A percentile compares a stretch with the other conserved stretches of the same genome.
These are phyloP conservation scores for Aphodius granarius DNA, from an alignment of 2,888 invertebrate genomes.

Conservation along the genomic window DNA sequence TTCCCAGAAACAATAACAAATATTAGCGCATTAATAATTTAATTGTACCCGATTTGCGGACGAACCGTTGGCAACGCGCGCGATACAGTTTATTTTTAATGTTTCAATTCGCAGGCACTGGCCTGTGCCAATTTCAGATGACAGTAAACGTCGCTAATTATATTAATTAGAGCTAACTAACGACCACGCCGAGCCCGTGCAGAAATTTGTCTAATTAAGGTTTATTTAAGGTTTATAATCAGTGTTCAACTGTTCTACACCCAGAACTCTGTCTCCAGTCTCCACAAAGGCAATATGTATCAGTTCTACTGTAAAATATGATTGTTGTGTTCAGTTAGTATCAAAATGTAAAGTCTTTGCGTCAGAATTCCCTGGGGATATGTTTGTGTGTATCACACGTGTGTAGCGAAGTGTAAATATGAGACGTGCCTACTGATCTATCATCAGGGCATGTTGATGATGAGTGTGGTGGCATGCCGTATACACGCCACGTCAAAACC, in stretches of 20 bases:
- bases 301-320: too few relatives aligned
- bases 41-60: conserved; percentile 4
- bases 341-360: too few relatives aligned
- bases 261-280: neutral
- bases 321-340: too few relatives aligned
- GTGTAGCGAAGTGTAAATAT: conserved; percentile 40
- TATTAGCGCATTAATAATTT: conserved; percentile 10
- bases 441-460: conserved; percentile 36
- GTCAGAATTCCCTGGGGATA: neutral
- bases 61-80: conserved; percentile 1
- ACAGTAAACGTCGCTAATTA: conserved; percentile 38
- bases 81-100: conserved; percentile 24
- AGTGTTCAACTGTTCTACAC: conserved; percentile 2
- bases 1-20: conserved; percentile 6
- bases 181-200: conserved; percentile 12
- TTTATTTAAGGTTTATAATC: conserved; percentile 20
- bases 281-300: neutral
- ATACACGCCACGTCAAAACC: conserved; percentile 39
- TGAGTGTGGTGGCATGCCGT: conserved; percentile 3
- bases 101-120: conserved; percentile 26
- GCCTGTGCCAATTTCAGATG: conserved; percentile 26
- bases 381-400: conserved; percentile 30
- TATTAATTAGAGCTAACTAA: conserved; percentile 43
- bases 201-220: conserved; percentile 29
- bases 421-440: conserved; percentile 36